phyloP scores from a whole-genome alignment of 2,113 vertebrate genomes.

The Illadopsis cleaveri region DNA sequence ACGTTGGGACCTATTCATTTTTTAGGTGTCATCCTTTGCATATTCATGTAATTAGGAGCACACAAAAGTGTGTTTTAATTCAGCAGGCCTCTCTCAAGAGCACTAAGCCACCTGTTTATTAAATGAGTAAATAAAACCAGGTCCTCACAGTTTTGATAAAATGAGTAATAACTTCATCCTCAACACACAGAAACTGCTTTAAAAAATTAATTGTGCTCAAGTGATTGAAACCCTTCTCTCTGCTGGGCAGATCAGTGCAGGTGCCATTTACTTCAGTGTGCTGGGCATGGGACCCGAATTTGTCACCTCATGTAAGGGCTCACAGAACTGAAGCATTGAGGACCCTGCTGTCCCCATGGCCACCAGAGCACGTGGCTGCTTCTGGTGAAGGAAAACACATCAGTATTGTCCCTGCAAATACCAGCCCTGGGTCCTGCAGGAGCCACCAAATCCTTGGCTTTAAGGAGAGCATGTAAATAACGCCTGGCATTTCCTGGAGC shows the following conservation, averaged over 20 bases:
- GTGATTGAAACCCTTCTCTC: not conserved
- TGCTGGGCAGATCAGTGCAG: not conserved
- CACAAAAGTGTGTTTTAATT: not conserved
- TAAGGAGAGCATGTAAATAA: not conserved
- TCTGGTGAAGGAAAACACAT: accelerated
- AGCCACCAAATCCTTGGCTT: not conserved
- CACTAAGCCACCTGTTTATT: not conserved
- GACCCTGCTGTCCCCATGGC: not conserved
- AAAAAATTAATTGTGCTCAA: not conserved
- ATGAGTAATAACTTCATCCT: not conserved
- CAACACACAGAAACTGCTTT: not conserved
- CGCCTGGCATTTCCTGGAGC: not conserved
- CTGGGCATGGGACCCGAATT: not conserved
- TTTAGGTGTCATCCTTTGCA: not conserved
- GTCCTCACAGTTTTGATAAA: not conserved
- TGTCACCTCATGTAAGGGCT: not conserved
- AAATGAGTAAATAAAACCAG: not conserved
- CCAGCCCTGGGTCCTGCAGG: not conserved
- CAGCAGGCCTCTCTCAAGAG: not conserved
- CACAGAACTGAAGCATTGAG: accelerated
- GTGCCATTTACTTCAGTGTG: accelerated
- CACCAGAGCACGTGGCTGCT: accelerated
- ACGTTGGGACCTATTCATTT: not conserved
- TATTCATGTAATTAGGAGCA: not conserved
- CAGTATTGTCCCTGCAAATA: accelerated